Conservation (phyloP, 2,797 vertebrate species). For the Eleutherodactylus coqui region DNA sequence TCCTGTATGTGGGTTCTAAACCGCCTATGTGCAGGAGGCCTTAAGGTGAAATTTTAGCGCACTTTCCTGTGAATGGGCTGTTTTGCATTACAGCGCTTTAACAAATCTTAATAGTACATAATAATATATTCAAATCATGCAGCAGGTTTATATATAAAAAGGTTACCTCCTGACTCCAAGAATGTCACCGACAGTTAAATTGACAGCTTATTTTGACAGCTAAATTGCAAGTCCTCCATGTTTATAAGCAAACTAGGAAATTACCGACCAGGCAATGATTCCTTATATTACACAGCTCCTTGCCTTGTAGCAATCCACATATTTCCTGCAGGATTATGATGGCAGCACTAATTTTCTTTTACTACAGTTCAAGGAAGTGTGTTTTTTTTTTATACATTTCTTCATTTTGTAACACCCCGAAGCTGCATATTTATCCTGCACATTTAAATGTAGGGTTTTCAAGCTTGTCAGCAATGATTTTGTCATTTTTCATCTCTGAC, state of each 20-base stretch:
- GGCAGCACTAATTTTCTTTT: constrained; percentile 10
- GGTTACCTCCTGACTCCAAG: too few species aligned
- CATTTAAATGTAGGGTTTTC: constrained; percentile 1
- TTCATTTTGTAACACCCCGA: background rate
- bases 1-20: too few species aligned
- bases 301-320: constrained; percentile 19
- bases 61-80: too few species aligned
- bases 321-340: constrained; percentile 14
- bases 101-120: too few species aligned
- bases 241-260: background rate
- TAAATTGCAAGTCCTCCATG: background rate
- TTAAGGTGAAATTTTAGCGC: too few species aligned
- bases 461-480: constrained; percentile 16
- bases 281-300: background rate
- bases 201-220: background rate
- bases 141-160: background rate
- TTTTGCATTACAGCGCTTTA: too few species aligned
- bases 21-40: too few species aligned
- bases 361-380: background rate
- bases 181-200: background rate
- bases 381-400: background rate
- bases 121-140: background rate
- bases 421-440: constrained; percentile 19
- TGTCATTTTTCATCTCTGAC: constrained; percentile 3
- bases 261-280: background rate